Base-by-base conservation (phyloP, 1,140 invertebrate species). In the Drosophila setifemur region DNA sequence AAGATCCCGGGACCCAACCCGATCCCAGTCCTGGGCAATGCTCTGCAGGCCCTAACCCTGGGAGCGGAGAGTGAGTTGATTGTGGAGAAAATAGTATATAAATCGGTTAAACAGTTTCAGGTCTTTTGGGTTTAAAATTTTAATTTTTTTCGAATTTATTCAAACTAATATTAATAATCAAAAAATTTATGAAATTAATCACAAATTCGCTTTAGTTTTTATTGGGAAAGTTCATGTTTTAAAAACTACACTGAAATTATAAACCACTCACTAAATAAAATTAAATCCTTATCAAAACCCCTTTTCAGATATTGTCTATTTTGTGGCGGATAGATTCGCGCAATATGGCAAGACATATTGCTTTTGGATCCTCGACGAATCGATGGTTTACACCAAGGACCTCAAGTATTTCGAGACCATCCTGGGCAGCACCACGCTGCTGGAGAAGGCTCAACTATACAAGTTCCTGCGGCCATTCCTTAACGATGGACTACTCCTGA, bases 311-410 rank as follows among this genome's bases (percentile, higher is more conserved):
- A 57, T 85, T 0, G 37, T 85, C 5, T 18, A 31, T 4, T 81
- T 50, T 40, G 71, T 86, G 9, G 75, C 35, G 12, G 18, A 37
- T 0, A 31, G 21, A 23, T 85, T 85, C 23, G 37, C 43, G 1
- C 26, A 40, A 1, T 79, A 76, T 39, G 81, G 81, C 25, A 64
- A 79, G 9, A 86, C 54, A 0, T 86, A 82, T 95, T 12, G 91
- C 91, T 19, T 92, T 90, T 44, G 95, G 95, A 63, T 91, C 94
- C 23, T 89, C 93, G n/a, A 93, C 8, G 77, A 88, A 4, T 69
- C 63, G 4, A 23, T 53, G 33, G 14, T 88, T 8, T 88, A 73
- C 11, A 78, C 78, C 25, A 89, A 16, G 49, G 92, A 95, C 16
- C 4, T 66, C 0, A 42, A 43, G 4, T 40, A 69, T 16, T 82